phyloP scores from a whole-genome alignment of 2,797 vertebrate species.

The Tachyglossus aculeatus region DNA sequence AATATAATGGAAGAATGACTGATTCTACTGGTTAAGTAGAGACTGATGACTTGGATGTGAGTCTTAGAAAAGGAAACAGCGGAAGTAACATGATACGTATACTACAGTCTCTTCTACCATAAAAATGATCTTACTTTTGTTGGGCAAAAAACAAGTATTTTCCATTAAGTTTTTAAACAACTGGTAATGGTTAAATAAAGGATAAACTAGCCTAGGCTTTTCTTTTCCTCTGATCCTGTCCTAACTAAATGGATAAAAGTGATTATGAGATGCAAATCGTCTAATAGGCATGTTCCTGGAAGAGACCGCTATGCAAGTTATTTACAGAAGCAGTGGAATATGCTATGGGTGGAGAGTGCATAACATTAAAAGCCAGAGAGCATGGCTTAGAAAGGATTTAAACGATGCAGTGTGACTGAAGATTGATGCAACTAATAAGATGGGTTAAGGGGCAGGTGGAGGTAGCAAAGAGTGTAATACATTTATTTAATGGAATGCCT shows the following conservation, averaged over 20 bases:
- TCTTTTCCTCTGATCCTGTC: background rate
- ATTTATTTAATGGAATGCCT: conserved; percentile 57
- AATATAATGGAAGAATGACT: background rate
- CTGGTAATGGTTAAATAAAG: background rate
- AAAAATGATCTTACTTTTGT: conserved; percentile 22
- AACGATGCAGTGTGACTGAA: conserved; percentile 46
- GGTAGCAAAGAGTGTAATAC: conserved; percentile 19
- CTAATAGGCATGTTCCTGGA: background rate
- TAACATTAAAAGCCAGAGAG: conserved; percentile 16
- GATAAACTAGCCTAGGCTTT: background rate
- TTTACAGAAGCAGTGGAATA: background rate
- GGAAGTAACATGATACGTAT: background rate
- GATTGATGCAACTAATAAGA: conserved; percentile 64
- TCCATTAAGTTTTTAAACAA: background rate
- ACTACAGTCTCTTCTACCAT: background rate
- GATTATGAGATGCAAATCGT: conserved; percentile 3
- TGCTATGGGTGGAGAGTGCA: background rate
- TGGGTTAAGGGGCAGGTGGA: conserved; percentile 42
- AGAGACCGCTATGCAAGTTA: background rate
- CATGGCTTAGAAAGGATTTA: conserved; percentile 26
- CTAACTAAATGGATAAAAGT: conserved; percentile 2
- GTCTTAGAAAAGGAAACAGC: conserved; percentile 4
- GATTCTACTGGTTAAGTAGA: conserved; percentile 10
- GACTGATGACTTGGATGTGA: background rate
- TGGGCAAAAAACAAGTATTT: background rate